Base-by-base conservation (phyloP, 1,140 invertebrate genomes). In the Chironomus tepperi region DNA sequence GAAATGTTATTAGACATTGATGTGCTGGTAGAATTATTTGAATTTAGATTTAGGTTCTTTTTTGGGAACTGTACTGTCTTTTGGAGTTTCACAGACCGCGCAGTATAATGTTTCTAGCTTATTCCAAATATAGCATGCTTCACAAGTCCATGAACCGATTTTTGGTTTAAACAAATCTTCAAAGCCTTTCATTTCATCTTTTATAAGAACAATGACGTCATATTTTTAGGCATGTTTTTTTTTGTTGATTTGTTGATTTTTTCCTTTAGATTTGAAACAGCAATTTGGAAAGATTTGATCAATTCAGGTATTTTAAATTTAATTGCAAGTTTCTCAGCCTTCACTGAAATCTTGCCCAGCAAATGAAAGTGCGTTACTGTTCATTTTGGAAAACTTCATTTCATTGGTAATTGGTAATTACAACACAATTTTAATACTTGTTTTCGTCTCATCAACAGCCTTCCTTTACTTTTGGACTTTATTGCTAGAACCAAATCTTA, bases 61-160 rank as follows among this genome's bases (percentile, higher is more conserved):
- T 77, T 81, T 77, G 74, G 82, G 81, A 19, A 81, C 77, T 47
- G 79, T 83, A 10, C 78, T 78, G 77, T 81, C 84, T 78, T 85
- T 87, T 12, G 86, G 84, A 72, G 79, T 83, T 75, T 86, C 82
- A 81, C 94, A 96, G 0, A 92, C 88, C 65, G 86, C 73, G 79
- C 94, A 96, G 8, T 85, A 84, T 0, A 80, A 76, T 8, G 79
- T 77, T 9, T 83, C 83, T 10, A 83, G 83, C 18, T 86, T 83
- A 80, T 97, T 97, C 65, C 84, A 84, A 2, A 90, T 86, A 73
- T 93, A 91, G 81, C 95, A 98, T 42, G 78, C 80, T n/a, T 83
- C 79, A 80, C 95, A 98, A 78, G 89, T 87, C 96, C 96, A 97
- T 21, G 89, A 88, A 34, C 92, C 93, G 67, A 83, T 77, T 79